These are phyloP conservation scores for Physella acuta DNA, from an alignment of 1,140 invertebrate species.

Conservation along the genomic window DNA sequence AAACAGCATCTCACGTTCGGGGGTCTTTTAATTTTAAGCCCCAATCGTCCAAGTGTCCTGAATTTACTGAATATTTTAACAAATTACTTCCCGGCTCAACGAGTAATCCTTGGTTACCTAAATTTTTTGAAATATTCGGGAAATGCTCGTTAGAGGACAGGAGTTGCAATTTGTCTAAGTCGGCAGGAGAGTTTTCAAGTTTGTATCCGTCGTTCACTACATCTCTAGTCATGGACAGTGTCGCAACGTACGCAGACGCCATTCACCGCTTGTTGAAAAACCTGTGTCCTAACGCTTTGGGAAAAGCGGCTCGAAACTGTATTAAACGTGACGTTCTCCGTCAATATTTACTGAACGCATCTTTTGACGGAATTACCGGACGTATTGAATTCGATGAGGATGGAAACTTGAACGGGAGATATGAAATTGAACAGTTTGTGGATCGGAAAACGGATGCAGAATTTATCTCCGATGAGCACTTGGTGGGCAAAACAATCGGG, in stretches of 20 bases:
- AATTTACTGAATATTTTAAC: background rate
- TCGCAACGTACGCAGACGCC: background rate
- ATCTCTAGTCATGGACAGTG: slow-evolving; percentile 6
- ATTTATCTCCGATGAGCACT: background rate
- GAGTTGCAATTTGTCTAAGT: background rate
- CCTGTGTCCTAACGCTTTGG: background rate
- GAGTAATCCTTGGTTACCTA: background rate
- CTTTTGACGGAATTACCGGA: slow-evolving; percentile 3
- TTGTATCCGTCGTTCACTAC: background rate
- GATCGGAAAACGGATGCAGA: background rate
- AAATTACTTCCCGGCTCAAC: background rate
- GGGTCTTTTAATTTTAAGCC: background rate
- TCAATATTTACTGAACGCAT: background rate
- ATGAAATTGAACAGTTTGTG: slow-evolving; percentile 10
- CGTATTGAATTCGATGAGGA: background rate
- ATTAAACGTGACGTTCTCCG: background rate
- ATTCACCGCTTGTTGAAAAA: background rate
- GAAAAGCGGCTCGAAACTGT: background rate
- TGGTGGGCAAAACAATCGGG: background rate
- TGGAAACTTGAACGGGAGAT: background rate
- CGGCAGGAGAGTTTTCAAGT: background rate
- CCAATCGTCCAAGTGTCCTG: background rate
- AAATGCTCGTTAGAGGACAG: background rate
- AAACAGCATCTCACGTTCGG: background rate
- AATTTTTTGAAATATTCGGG: background rate